Evolutionary conservation across 1,140 invertebrate genomes (phyloP).

Genomic region (Thaumatotibia leucotreta): DNA sequence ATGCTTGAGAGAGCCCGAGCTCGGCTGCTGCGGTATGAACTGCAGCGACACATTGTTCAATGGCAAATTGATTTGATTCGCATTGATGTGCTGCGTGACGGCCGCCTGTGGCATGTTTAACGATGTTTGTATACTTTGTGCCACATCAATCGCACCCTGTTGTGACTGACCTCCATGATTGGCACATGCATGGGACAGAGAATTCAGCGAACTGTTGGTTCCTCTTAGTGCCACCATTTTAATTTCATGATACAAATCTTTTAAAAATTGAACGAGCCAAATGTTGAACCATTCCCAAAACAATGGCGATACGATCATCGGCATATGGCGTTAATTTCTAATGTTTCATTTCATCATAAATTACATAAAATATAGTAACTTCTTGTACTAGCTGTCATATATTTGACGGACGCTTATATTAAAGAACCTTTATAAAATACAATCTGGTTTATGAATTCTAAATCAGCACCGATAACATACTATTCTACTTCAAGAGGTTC

Average conservation of each 20-base stretch:
- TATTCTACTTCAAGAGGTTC: conserved; percentile 21
- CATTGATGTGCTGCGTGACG: conserved; percentile 36
- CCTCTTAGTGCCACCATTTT: conserved; percentile 67
- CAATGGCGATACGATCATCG: conserved; percentile 55
- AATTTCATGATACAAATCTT: conserved; percentile 68
- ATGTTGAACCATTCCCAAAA: conserved; percentile 71
- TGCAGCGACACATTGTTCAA: conserved; percentile 47
- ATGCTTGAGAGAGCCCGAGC: conserved; percentile 40
- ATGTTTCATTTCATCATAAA: conserved; percentile 35
- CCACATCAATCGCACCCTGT: conserved; percentile 34
- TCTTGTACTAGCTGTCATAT: neutral
- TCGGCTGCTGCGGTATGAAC: conserved; percentile 43
- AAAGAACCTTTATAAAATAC: neutral
- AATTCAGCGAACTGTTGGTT: conserved; percentile 46
- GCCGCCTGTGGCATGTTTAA: conserved; percentile 44
- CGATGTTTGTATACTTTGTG: conserved; percentile 44
- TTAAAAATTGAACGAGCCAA: conserved; percentile 63
- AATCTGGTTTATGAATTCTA: conserved; percentile 2
- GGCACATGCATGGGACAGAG: conserved; percentile 42
- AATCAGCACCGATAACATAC: conserved; percentile 18
- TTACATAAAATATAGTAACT: neutral
- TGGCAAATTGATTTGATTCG: conserved; percentile 41
- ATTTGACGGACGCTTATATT: neutral
- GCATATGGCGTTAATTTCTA: conserved; percentile 40
- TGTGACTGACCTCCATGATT: conserved; percentile 41